phyloP scores from a whole-genome alignment of 2,888 invertebrate species.

The Pediacus dermestoides region DNA sequence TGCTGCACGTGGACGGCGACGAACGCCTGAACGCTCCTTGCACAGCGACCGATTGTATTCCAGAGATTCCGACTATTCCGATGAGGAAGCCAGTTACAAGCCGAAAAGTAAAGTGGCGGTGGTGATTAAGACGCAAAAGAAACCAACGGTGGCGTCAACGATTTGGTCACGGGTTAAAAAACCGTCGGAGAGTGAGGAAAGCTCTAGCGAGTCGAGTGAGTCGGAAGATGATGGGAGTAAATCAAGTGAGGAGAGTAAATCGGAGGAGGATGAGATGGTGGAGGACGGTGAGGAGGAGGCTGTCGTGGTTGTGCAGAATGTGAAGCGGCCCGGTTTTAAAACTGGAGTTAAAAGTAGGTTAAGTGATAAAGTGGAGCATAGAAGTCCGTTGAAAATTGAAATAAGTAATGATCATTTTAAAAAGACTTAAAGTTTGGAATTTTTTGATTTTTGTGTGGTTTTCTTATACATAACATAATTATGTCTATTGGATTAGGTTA shows the following conservation, averaged over 20 bases:
- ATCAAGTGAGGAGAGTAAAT: constrained; percentile 19
- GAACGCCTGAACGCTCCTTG: constrained; percentile 22
- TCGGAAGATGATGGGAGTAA: constrained; percentile 22
- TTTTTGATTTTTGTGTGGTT: too few relatives aligned
- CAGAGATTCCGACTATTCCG: constrained; percentile 1
- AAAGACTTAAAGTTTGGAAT: too few relatives aligned
- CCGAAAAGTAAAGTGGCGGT: constrained; percentile 47
- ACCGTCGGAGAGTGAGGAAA: constrained; percentile 16
- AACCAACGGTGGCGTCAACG: constrained; percentile 44
- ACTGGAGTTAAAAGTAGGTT: constrained; percentile 20
- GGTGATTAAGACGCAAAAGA: constrained; percentile 44
- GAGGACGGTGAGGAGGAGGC: constrained; percentile 19
- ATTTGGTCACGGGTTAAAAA: constrained; percentile 41
- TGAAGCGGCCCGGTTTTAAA: constrained; percentile 37
- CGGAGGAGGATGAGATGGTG: constrained; percentile 23
- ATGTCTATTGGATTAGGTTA: too few relatives aligned
- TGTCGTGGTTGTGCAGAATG: constrained; percentile 10
- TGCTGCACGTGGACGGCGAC: constrained; percentile 6
- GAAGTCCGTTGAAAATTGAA: constrained; percentile 44
- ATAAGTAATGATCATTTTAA: constrained; percentile 44
- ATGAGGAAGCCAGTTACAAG: constrained; percentile 27
- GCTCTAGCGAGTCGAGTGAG: constrained; percentile 21
- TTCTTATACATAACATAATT: too few relatives aligned
- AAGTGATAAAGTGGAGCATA: constrained; percentile 29
- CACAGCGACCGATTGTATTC: constrained; percentile 26